Evolutionary conservation across 92 coral and sea anemone genomes (phyloP).

Genomic region (Phenganax marumi): DNA sequence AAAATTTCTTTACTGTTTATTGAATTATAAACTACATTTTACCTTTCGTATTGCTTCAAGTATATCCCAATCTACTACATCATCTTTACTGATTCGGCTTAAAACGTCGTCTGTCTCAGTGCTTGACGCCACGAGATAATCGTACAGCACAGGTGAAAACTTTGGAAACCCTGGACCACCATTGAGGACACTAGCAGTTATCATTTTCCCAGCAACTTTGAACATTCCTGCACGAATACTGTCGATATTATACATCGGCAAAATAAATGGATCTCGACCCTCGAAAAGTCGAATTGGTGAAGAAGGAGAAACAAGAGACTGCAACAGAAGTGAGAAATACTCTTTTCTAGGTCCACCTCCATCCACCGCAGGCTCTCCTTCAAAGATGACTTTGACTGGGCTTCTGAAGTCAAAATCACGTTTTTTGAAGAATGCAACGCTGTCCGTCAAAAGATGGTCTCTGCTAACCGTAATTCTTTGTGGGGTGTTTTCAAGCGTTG

Average conservation of each 20-base stretch:
- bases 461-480: background rate
- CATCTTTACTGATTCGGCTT: background rate
- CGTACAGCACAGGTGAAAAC: conserved; percentile 32
- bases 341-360: conserved; percentile 64
- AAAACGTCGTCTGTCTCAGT: background rate
- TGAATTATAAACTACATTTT: no score
- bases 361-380: conserved; percentile 60
- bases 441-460: background rate
- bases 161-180: conserved; percentile 57
- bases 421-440: background rate
- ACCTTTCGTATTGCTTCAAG: background rate
- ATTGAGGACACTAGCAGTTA: conserved; percentile 47
- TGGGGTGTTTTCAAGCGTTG: background rate
- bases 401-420: background rate
- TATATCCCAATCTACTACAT: background rate
- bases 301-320: conserved; percentile 47
- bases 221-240: conserved; percentile 54
- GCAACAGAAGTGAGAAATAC: conserved; percentile 50
- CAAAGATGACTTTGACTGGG: conserved; percentile 39
- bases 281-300: conserved; percentile 50
- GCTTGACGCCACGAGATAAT: background rate
- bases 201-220: conserved; percentile 60
- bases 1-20: no score
- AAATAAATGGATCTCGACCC: conserved; percentile 28
- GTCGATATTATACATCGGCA: conserved; percentile 61